Percentiles rank a stretch among this genome's conserved stretches.
These are phyloP conservation scores for Indicator maculatus DNA, from an alignment of 2,113 vertebrate species.

Conservation along the genomic window DNA sequence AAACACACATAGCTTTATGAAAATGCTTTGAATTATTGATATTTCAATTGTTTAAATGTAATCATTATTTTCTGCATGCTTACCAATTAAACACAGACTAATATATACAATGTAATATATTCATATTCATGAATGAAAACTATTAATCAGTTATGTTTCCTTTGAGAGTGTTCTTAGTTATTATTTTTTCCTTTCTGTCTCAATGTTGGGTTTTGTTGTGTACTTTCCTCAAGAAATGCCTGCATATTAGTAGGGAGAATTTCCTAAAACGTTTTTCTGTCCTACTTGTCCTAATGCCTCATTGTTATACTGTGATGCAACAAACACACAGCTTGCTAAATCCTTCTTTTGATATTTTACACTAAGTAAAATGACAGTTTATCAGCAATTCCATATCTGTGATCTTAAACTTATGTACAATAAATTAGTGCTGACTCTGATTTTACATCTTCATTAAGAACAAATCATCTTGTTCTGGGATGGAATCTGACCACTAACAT, in stretches of 20 bases:
- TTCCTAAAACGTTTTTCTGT: not conserved
- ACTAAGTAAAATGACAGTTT: not conserved
- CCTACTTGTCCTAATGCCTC: not conserved
- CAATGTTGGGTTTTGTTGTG: not conserved
- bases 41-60: not conserved
- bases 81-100: not conserved
- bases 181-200: not conserved
- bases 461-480: not conserved
- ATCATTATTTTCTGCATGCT: not conserved
- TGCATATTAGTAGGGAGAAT: not conserved
- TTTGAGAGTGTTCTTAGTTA: not conserved
- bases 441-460: not conserved
- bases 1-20: not conserved
- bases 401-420: not conserved
- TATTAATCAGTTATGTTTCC: not conserved
- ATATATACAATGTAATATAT: not conserved
- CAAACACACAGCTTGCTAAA: not conserved
- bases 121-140: not conserved
- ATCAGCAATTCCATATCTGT: not conserved
- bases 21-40: not conserved
- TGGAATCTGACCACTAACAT: fast-evolving
- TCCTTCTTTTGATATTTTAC: not conserved
- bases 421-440: not conserved
- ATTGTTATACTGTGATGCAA: not conserved
- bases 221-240: not conserved